A percentile compares a stretch with the other conserved stretches of the same genome.
phyloP scores from a whole-genome alignment of 2,113 vertebrate species.

The Cottus gobio region DNA sequence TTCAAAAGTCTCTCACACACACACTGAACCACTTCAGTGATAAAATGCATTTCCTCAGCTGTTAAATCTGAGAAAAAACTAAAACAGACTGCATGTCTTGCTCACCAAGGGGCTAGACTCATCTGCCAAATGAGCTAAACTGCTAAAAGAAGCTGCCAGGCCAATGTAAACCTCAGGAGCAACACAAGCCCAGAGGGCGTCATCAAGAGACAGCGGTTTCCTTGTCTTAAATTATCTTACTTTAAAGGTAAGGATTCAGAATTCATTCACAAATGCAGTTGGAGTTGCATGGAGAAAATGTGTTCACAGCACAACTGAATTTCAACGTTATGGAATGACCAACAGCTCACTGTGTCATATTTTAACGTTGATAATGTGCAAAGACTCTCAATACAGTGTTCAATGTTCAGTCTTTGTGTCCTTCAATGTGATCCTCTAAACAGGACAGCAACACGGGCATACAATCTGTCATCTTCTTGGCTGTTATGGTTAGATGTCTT shows the following conservation, averaged over 20 bases:
- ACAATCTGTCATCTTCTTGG: neutral
- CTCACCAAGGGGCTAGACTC: slow-evolving; percentile 40
- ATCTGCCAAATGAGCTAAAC: slow-evolving; percentile 40
- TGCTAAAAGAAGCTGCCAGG: slow-evolving; percentile 45
- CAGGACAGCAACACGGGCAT: neutral
- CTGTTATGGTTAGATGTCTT: neutral
- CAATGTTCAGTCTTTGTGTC: neutral
- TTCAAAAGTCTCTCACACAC: slow-evolving; percentile 13
- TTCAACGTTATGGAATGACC: neutral
- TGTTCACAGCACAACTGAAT: slow-evolving; percentile 2
- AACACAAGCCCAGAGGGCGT: neutral
- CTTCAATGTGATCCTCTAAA: neutral
- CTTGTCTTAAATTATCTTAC: slow-evolving; percentile 23
- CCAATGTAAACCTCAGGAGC: slow-evolving; percentile 18
- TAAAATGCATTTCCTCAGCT: slow-evolving; percentile 45
- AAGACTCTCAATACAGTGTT: neutral
- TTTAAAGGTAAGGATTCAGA: slow-evolving; percentile 42
- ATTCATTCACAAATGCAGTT: slow-evolving; percentile 41
- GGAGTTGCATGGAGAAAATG: neutral
- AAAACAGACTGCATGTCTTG: slow-evolving; percentile 46
- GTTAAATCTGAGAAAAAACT: slow-evolving; percentile 47
- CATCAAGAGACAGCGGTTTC: slow-evolving; percentile 26
- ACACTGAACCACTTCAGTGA: slow-evolving; percentile 20
- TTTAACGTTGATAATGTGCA: neutral
- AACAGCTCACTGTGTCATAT: neutral